These are phyloP conservation scores for Uria aalge DNA, from an alignment of 2,113 vertebrate species.

Conservation along the genomic window DNA sequence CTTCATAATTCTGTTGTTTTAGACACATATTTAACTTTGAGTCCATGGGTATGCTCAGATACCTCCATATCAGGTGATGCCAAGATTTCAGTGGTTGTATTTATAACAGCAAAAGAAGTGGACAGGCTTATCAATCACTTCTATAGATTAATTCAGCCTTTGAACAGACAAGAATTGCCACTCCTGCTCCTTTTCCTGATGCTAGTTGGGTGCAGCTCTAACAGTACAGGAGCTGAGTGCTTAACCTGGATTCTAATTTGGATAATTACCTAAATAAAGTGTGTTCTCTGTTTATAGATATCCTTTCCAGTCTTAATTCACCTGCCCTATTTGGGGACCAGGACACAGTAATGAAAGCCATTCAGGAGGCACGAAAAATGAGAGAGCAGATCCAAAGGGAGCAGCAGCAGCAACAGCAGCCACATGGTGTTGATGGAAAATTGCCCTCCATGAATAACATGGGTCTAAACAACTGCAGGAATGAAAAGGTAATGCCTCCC, in stretches of 20 bases:
- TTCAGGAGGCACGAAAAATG: slow-evolving; percentile 99
- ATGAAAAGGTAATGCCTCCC: slow-evolving; percentile 86
- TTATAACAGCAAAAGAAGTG: neutral
- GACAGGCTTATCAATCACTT: neutral
- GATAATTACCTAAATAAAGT: neutral
- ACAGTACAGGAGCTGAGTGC: neutral
- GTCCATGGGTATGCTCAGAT: neutral
- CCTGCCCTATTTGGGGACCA: slow-evolving; percentile 97
- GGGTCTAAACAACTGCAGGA: slow-evolving; percentile 94
- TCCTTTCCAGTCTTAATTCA: slow-evolving; percentile 98
- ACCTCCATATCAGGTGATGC: neutral
- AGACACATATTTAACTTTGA: neutral
- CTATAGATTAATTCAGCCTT: neutral
- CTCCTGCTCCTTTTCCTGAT: neutral
- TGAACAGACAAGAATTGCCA: neutral
- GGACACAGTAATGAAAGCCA: slow-evolving; percentile 99
- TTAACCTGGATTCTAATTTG: neutral
- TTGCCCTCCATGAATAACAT: slow-evolving; percentile 87
- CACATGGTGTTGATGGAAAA: slow-evolving; percentile 91
- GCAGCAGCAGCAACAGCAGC: slow-evolving; percentile 86
- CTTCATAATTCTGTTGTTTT: neutral
- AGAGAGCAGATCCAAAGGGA: slow-evolving; percentile 93
- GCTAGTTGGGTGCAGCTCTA: neutral
- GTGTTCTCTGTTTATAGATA: slow-evolving; percentile 79
- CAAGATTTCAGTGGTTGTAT: neutral